Evolutionary conservation across 2,888 invertebrate genomes (phyloP).

Genomic region (Pheosia gnoma): DNA sequence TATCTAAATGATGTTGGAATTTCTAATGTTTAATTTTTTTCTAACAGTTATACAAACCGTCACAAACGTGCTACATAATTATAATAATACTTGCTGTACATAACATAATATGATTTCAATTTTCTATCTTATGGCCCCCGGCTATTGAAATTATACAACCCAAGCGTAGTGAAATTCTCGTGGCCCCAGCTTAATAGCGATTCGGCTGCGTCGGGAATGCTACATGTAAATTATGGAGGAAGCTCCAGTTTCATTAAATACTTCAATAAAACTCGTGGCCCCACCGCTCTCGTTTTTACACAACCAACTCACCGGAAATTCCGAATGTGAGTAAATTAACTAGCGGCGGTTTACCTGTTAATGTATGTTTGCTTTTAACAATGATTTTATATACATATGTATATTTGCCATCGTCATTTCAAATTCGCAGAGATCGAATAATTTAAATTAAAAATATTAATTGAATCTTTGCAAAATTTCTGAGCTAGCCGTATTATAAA

Average conservation of each 20-base stretch:
- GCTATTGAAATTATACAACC: slow-evolving; percentile 8
- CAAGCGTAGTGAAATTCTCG: slow-evolving; percentile 10
- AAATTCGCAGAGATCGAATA: background rate
- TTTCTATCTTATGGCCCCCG: background rate
- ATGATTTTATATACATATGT: background rate
- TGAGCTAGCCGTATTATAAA: too few species aligned
- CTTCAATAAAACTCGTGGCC: slow-evolving; percentile 55
- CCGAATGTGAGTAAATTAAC: slow-evolving; percentile 30
- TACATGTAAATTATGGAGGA: slow-evolving; percentile 62
- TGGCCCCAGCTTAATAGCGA: slow-evolving; percentile 24
- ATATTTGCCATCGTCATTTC: background rate
- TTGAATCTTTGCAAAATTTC: too few species aligned
- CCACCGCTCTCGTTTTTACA: slow-evolving; percentile 21
- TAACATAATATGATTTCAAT: background rate
- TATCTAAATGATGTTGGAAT: too few species aligned
- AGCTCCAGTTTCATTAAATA: slow-evolving; percentile 63
- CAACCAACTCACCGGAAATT: slow-evolving; percentile 18
- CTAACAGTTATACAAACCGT: too few species aligned
- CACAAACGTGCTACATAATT: too few species aligned
- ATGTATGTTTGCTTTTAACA: slow-evolving; percentile 1
- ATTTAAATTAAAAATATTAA: too few species aligned
- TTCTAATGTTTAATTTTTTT: too few species aligned
- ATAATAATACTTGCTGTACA: too few species aligned
- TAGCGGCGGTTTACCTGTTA: slow-evolving; percentile 8
- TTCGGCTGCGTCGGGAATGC: slow-evolving; percentile 18